Percentiles rank a stretch among this genome's conserved stretches.
Conservation (phyloP, 2,113 vertebrate genomes). For the Tachycineta bicolor region DNA sequence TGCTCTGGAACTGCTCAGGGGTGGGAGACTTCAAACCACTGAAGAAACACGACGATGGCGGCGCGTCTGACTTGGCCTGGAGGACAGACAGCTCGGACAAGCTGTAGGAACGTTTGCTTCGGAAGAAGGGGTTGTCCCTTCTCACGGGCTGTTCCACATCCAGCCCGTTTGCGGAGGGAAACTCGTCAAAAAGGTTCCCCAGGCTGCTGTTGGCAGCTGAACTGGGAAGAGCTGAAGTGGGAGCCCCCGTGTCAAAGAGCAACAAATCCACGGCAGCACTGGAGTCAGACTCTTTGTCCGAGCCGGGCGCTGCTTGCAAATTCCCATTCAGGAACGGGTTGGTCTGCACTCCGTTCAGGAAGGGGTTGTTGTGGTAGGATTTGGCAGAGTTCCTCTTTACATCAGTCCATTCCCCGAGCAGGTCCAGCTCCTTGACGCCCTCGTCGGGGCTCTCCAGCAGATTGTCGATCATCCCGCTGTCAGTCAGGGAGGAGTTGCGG, state of each 20-base stretch:
- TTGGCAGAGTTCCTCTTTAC: constrained; percentile 68
- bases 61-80: constrained; percentile 80
- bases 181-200: constrained; percentile 74
- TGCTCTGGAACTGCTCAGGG: constrained; percentile 93
- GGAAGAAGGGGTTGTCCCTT: constrained; percentile 91
- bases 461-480: constrained; percentile 92
- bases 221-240: constrained; percentile 15
- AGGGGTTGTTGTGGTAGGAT: constrained; percentile 84
- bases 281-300: constrained; percentile 68
- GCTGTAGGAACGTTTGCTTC: constrained; percentile 96
- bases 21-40: constrained; percentile 87
- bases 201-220: constrained; percentile 70
- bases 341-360: constrained; percentile 81
- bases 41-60: constrained; percentile 76
- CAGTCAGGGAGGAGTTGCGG: constrained; percentile 86
- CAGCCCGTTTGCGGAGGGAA: constrained; percentile 47
- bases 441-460: constrained; percentile 85
- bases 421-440: constrained; percentile 83
- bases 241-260: constrained; percentile 78
- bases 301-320: constrained; percentile 48
- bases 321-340: constrained; percentile 89
- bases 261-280: constrained; percentile 78
- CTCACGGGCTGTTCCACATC: constrained; percentile 66
- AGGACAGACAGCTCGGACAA: constrained; percentile 92
- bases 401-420: constrained; percentile 80